These are phyloP conservation scores for Diloba caeruleocephala DNA, from an alignment of 2,888 invertebrate genomes.

Conservation along the genomic window DNA sequence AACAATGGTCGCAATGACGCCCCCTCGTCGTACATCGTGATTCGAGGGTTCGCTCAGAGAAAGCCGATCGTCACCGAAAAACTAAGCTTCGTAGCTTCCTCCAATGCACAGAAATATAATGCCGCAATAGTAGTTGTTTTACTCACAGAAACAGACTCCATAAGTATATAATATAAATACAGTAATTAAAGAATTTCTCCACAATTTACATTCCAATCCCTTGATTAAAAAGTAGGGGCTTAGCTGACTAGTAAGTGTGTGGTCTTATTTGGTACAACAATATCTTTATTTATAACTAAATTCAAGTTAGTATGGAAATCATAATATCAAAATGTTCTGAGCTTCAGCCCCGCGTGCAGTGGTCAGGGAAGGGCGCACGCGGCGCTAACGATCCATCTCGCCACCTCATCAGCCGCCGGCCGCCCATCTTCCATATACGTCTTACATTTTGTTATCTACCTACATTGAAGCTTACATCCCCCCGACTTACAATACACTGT, in stretches of 20 bases:
- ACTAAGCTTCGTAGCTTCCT: too few relatives aligned
- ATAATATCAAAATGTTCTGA: constrained; percentile 56
- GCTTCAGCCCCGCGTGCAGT: constrained; percentile 23
- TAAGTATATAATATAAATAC: constrained; percentile 22
- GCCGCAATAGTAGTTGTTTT: neutral
- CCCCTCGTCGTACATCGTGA: too few relatives aligned
- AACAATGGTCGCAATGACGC: too few relatives aligned
- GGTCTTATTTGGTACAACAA: constrained; percentile 35
- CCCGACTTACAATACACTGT: constrained; percentile 26
- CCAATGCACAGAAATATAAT: too few relatives aligned
- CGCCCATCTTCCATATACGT: constrained; percentile 47
- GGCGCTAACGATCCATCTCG: constrained; percentile 46
- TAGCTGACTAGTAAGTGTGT: constrained; percentile 37
- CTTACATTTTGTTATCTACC: constrained; percentile 45
- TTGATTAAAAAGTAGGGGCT: constrained; percentile 45
- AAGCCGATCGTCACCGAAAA: too few relatives aligned
- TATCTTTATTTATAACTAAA: constrained; percentile 30
- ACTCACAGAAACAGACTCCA: constrained; percentile 18
- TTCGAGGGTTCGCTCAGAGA: too few relatives aligned
- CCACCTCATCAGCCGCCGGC: constrained; percentile 11
- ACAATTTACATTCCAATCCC: constrained; percentile 31
- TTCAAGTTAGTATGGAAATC: constrained; percentile 33
- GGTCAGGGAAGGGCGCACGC: constrained; percentile 46
- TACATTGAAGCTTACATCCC: constrained; percentile 37
- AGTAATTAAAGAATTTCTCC: constrained; percentile 37